Conservation (phyloP, 53 echinoderm and acorn worm species). For the Actinopyga echinites region DNA sequence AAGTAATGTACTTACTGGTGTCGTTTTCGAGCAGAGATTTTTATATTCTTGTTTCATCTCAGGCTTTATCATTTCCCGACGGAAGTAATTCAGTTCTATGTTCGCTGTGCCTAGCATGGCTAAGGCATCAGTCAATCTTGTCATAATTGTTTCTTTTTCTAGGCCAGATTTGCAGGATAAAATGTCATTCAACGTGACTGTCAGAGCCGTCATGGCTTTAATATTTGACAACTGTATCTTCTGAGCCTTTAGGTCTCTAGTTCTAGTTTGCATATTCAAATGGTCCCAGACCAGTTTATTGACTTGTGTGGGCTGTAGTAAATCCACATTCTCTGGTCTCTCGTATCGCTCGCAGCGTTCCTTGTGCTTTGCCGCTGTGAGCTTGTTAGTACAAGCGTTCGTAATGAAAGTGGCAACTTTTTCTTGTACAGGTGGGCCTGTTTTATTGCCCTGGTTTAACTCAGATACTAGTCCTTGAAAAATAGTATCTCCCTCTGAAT, state of each 20-base stretch:
- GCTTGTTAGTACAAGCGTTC: not conserved
- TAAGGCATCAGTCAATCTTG: not conserved
- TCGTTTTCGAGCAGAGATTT: not conserved
- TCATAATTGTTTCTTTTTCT: constrained; percentile 17
- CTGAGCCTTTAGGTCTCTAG: constrained; percentile 12
- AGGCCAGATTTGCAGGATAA: constrained; percentile 11
- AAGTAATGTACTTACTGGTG: not conserved
- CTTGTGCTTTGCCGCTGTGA: constrained; percentile 6
- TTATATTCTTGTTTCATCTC: constrained; percentile 12
- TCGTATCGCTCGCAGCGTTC: constrained; percentile 33
- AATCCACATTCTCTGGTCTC: constrained; percentile 9
- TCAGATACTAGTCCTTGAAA: no score
- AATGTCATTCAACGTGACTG: constrained; percentile 16
- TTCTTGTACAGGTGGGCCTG: no score
- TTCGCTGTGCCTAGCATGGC: not conserved
- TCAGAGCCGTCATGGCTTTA: constrained; percentile 20
- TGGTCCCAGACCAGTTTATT: constrained; percentile 24
- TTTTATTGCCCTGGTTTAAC: no score
- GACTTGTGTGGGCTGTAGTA: not conserved
- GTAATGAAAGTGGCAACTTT: no score
- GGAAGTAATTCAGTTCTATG: not conserved
- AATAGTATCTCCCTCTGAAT: no score
- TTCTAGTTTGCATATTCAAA: constrained; percentile 1
- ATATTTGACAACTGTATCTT: constrained; percentile 11
- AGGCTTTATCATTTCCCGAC: not conserved